Conservation (phyloP, 2,888 invertebrate species). For the Acronicta alni region DNA sequence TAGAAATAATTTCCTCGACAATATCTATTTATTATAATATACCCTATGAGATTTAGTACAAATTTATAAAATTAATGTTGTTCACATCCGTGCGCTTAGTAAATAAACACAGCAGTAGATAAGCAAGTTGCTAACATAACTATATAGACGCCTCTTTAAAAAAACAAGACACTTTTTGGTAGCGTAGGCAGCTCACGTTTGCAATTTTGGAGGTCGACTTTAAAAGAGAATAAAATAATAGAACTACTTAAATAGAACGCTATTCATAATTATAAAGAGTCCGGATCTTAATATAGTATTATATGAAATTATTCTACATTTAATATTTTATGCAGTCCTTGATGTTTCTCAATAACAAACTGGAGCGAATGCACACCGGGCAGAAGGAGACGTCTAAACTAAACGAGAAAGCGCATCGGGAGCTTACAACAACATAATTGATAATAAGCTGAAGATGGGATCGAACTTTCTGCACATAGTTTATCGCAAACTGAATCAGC, state of each 20-base stretch:
- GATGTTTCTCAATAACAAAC: constrained; percentile 66
- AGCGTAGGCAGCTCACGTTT: constrained; percentile 47
- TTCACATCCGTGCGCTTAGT: constrained; percentile 66
- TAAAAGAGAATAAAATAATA: constrained; percentile 34
- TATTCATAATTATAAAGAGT: constrained; percentile 10
- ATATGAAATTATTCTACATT: constrained; percentile 37
- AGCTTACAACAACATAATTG: constrained; percentile 65
- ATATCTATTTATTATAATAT: too few species aligned
- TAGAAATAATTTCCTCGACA: constrained; percentile 12
- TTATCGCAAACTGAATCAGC: constrained; percentile 35
- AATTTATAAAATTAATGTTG: constrained; percentile 63
- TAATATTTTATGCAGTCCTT: constrained; percentile 62
- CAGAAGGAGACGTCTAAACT: constrained; percentile 61
- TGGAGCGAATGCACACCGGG: constrained; percentile 54
- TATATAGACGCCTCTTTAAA: constrained; percentile 61
- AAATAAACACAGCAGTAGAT: constrained; percentile 76
- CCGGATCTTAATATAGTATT: constrained; percentile 37
- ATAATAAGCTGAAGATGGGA: constrained; percentile 56
- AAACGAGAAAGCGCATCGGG: constrained; percentile 59
- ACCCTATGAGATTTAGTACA: constrained; percentile 53
- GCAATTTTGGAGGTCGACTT: constrained; percentile 59
- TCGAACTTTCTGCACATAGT: constrained; percentile 49
- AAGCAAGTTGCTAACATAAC: constrained; percentile 72
- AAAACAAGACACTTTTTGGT: constrained; percentile 59
- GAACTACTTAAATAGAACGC: constrained; percentile 19